These are phyloP conservation scores for Stratiolaelaps scimitus DNA, from an alignment of 1,140 invertebrate genomes.

Conservation along the genomic window DNA sequence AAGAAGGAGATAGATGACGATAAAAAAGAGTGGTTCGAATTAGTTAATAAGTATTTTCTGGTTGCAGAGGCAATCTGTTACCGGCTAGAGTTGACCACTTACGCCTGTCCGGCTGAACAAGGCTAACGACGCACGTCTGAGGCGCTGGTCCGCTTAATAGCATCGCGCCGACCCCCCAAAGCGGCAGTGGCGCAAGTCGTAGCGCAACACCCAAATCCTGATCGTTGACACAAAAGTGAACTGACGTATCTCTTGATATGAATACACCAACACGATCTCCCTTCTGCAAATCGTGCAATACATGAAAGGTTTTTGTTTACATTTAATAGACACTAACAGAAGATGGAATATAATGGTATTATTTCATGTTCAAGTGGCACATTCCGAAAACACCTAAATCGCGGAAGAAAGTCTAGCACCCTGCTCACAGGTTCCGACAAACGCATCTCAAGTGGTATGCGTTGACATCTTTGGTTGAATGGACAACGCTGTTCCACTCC, in stretches of 20 bases:
- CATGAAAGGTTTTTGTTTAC: background rate
- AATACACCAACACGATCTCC: slow-evolving; percentile 19
- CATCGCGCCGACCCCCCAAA: slow-evolving; percentile 17
- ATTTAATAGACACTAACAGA: background rate
- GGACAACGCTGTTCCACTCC: too few relatives aligned
- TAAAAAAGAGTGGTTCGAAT: too few relatives aligned
- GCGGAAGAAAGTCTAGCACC: too few relatives aligned
- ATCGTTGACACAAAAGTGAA: slow-evolving; percentile 25
- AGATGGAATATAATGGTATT: background rate
- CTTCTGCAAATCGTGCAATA: background rate
- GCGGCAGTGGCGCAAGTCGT: background rate
- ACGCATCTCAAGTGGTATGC: too few relatives aligned
- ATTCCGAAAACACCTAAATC: too few relatives aligned
- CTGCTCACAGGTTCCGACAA: too few relatives aligned
- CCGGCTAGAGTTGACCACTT: background rate
- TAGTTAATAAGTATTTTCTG: too few relatives aligned
- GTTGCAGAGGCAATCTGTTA: too few relatives aligned
- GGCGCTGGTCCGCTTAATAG: background rate
- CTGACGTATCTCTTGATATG: background rate
- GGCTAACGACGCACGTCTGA: slow-evolving; percentile 19
- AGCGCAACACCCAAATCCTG: slow-evolving; percentile 6
- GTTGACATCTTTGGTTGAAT: too few relatives aligned
- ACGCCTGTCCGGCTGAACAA: slow-evolving; percentile 24
- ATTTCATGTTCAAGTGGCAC: background rate
- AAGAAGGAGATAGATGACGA: too few relatives aligned